Base-by-base conservation (phyloP, 2,888 invertebrate species). In the Tinea pellionella region DNA sequence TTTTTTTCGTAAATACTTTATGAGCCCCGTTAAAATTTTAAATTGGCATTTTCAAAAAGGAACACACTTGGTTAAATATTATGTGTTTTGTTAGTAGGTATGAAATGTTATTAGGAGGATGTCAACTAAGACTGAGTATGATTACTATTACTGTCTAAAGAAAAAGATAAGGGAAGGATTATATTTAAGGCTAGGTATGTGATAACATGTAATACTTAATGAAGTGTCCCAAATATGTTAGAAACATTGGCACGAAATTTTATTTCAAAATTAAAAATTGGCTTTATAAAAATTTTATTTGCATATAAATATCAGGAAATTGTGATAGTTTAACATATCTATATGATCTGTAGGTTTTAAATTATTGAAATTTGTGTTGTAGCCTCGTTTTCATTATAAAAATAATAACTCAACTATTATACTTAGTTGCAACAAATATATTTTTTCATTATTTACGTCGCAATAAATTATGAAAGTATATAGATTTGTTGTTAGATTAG, bases 121-220 rank as follows among this genome's bases (percentile, higher is more conserved):
- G 47, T 16, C 15, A 47, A 47, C 47, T 47, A 47, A 47, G 47
- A 47, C 47, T 47, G 47, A 47, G 47, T 47, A 47, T 47, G 47
- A 47, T 47, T 47, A 47, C 47, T 47, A 47, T 47, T 15, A 47
- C 15, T 42, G 42, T 42, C 42, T 47, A 47, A 47, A 16, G 47
- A n/a, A 6, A 15, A 47, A 2, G 47, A 47, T 47, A 47, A 37
- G 37, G 37, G 9, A 37, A 37, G n/a, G 37, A 2, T 30, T 30
- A 30, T 9, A 4, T 4, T 42, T 9, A 15, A 15, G 47, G 47
- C 13, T 47, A 47, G 16, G 47, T 47, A 47, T 47, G 47, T 47
- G 47, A 47, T 47, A 47, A 47, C 47, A 47, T 47, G 47, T 47
- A 47, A 47, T 47, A 47, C 47, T 47, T 47, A 16, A 47, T 47